These are phyloP conservation scores for Apamea sordens DNA, from an alignment of 2,888 invertebrate genomes.

Conservation along the genomic window DNA sequence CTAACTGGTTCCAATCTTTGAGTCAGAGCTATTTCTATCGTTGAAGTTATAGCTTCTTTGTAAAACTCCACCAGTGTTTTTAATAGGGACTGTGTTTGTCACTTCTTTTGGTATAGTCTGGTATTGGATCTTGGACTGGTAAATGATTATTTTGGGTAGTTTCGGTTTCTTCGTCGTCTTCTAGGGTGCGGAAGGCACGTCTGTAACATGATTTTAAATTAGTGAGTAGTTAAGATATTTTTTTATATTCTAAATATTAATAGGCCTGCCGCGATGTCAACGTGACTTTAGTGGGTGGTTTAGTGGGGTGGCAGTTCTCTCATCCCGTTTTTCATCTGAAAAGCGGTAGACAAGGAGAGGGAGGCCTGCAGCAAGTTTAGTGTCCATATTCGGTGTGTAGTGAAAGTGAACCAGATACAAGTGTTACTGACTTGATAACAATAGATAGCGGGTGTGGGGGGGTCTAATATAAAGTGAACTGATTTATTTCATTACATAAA, in stretches of 20 bases:
- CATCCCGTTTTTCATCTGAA: neutral
- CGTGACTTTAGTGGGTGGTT: neutral
- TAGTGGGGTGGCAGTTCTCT: neutral
- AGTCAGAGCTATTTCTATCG: neutral
- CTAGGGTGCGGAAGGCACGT: neutral
- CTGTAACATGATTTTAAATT: conserved; percentile 26
- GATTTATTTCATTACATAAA: too few species aligned
- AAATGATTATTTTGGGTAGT: neutral
- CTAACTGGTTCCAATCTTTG: neutral
- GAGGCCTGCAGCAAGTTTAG: too few species aligned
- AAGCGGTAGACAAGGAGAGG: neutral
- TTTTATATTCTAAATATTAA: neutral
- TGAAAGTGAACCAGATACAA: too few species aligned
- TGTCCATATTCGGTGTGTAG: too few species aligned
- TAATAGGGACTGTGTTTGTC: neutral
- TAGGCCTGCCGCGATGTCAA: neutral
- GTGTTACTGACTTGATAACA: too few species aligned
- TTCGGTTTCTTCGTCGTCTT: conserved; percentile 24
- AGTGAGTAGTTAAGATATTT: neutral
- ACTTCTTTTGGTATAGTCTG: neutral
- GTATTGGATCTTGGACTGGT: neutral
- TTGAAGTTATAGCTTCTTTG: neutral
- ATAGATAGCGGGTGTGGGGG: too few species aligned
- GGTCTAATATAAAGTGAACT: too few species aligned
- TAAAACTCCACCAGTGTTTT: neutral